phyloP scores from a whole-genome alignment of 2,797 vertebrate genomes.

The Decapterus maruadsi region DNA sequence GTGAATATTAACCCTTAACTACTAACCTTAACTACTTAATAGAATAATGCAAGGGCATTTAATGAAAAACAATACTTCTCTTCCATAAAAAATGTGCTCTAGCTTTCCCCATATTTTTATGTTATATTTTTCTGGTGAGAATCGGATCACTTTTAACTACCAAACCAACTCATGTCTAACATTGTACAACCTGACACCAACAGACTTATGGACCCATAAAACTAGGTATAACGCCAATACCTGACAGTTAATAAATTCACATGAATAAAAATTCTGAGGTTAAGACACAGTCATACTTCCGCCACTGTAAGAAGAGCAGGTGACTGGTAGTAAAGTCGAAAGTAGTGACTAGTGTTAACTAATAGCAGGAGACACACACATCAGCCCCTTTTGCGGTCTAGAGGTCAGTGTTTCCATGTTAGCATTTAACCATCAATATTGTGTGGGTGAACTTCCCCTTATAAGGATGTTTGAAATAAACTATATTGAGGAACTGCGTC shows the following conservation, averaged over 20 bases:
- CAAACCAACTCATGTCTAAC: neutral
- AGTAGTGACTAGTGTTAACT: neutral
- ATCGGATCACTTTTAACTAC: neutral
- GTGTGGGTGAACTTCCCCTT: constrained; percentile 3
- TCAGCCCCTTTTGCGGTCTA: constrained; percentile 2
- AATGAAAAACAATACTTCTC: neutral
- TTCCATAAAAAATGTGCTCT: neutral
- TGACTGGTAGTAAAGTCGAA: neutral
- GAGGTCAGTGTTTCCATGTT: neutral
- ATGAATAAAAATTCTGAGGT: neutral
- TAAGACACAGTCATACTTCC: constrained; percentile 16
- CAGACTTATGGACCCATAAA: neutral
- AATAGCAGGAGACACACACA: neutral
- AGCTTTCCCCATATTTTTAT: neutral
- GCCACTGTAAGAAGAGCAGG: neutral
- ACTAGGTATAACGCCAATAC: neutral
- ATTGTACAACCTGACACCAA: neutral
- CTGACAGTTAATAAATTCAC: neutral
- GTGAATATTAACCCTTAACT: neutral
- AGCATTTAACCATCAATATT: neutral
- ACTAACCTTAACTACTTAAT: neutral
- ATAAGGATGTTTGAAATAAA: neutral
- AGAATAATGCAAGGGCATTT: neutral
- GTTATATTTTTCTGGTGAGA: neutral
- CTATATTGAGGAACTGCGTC: constrained; percentile 33